Evolutionary conservation across 2,797 vertebrate genomes (phyloP), one percentile per base, ranked within the genome.

Genomic region (Neomorphus geoffroyi): DNA sequence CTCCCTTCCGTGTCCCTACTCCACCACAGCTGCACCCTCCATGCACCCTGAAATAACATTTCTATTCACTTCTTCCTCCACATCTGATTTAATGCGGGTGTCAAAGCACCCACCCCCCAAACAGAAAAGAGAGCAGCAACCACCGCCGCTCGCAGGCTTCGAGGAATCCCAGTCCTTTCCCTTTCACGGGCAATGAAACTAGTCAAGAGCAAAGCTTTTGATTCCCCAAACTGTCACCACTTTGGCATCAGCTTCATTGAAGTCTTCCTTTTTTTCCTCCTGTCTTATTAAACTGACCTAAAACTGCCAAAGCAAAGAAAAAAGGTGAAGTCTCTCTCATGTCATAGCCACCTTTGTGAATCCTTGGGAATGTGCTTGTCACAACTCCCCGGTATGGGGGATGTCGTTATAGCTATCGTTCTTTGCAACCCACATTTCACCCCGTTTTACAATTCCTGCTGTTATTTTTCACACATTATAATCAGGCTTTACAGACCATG

Each of bases 271-370:
- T 50, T 50, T 33, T n/a, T 28, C 54, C 50, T 54, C 46, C 61
- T 83, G 28, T 78, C 56, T 56, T 79, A 51, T 64, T 93, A 71
- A 92, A 80, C 48, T 90, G 91, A 87, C 91, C 96, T 90, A 71
- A 83, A 96, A 95, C 87, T 95, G 95, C 91, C 92, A 94, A 65
- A 61, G 46, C 10, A 2, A 35, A 43, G 46, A 3, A 33, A 28
- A 82, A 56, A 86, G 56, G 54, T 23, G 43, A 80, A 39, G 23
- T 4, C 18, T 79, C 26, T 48, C 54, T 48, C 65, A 2, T 0
- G 1, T 71, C 1, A 1, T 17, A 69, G 74, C 46, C 65, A 84
- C 50, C 84, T 90, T 51, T 73, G 62, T 61, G 54, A 83, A 80
- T 69, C 66, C 71, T 39, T 9, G 12, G 41, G 73, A 71, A 56